Base-by-base conservation (phyloP, 2,888 invertebrate genomes). In the Meteorus cinctellus region DNA sequence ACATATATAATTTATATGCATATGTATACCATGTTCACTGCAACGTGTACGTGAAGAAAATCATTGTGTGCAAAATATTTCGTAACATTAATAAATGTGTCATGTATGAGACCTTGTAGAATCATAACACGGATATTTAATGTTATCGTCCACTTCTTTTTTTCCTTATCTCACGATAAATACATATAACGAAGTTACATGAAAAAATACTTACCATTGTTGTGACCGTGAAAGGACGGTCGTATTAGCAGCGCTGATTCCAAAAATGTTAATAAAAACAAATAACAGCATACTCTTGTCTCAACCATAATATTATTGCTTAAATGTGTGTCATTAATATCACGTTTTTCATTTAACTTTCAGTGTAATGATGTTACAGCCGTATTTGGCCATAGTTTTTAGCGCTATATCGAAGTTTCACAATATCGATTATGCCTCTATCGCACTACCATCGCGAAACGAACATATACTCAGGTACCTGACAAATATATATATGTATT, bases 191-290 rank as follows among this genome's bases (percentile, higher is more conserved):
- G n/a, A 19, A 19, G 10, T 19, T 19, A 19, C 8, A 88, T 88
- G 90, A 90, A 90, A 90, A 89, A 82, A 66, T 87, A 77, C 90
- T 92, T 92, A 94, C 94, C 94, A 92, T 94, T 94, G 91, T 92
- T 93, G 90, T 93, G 93, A 90, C 94, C 94, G 90, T 94, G 93
- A 85, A 93, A 92, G 90, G 94, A 93, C 90, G 94, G 91, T 90
- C 93, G 93, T 82, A 93, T 94, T 90, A 93, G 93, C 85, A 92
- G 91, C 82, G 94, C 92, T 88, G 92, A 91, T 91, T 93, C 93
- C 89, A 94, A 90, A 89, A 94, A 91, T 86, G 92, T 93, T 90
- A 94, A 91, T 89, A 93, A 88, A 91, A 94, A 91, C 90, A 94
- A 90, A 90, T 92, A 93, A 92, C 92, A 92, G 91, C 92, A 92